Evolutionary conservation across 2,888 invertebrate species (phyloP).

Genomic region (Cataglyphis rosenhaueri): DNA sequence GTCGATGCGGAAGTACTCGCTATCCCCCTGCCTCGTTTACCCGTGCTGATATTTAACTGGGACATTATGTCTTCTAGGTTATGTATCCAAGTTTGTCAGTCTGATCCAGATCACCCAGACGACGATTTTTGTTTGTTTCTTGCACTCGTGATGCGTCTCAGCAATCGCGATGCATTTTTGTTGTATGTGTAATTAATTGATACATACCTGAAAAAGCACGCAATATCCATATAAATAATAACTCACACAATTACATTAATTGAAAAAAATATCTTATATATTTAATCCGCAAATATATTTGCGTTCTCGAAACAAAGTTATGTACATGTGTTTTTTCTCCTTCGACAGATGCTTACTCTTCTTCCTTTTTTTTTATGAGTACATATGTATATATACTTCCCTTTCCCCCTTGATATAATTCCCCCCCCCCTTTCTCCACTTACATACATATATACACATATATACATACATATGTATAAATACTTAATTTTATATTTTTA

Average conservation of each 20-base stretch:
- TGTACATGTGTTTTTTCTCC: not conserved
- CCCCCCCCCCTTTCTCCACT: no score
- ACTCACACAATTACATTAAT: not conserved
- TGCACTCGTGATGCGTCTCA: constrained; percentile 26
- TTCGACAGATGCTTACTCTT: not conserved
- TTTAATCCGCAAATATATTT: not conserved
- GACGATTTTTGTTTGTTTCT: constrained; percentile 37
- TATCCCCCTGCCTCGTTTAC: constrained; percentile 83
- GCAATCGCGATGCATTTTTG: constrained; percentile 51
- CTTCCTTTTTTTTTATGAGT: not conserved
- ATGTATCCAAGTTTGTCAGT: constrained; percentile 56
- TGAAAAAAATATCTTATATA: not conserved
- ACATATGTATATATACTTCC: not conserved
- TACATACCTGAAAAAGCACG: constrained; percentile 67
- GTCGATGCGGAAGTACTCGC: constrained; percentile 86
- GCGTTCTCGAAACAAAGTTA: not conserved
- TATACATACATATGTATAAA: not conserved
- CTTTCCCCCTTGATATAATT: no score
- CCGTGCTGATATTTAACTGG: constrained; percentile 82
- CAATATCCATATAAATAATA: not conserved
- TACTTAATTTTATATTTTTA: not conserved
- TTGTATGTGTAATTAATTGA: constrained; percentile 44
- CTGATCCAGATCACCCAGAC: constrained; percentile 21
- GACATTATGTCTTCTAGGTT: constrained; percentile 78
- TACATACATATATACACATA: no score